Evolutionary conservation across 1,140 invertebrate genomes (phyloP), one percentile per base, ranked within the genome.

Genomic region (Hyphantria cunea): DNA sequence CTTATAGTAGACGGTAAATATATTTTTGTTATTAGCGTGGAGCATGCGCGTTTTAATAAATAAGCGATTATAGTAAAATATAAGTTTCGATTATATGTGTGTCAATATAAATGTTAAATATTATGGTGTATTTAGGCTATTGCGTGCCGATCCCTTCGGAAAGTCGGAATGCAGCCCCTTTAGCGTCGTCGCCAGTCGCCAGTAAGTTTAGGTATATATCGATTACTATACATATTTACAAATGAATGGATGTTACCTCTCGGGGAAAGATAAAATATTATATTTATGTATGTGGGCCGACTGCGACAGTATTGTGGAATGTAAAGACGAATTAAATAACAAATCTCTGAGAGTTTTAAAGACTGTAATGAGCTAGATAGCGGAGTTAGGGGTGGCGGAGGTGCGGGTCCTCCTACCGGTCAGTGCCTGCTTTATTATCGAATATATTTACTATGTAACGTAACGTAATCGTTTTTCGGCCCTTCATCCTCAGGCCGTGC

Each of bases 71-170:
- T 58, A 60, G 8, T 41, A 8, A 41, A 41, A 41, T 47, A 4
- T 47, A 55, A 44, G 52, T 68, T 71, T 70, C 65, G 69, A 64
- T 68, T 58, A 39, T 66, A 66, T 74, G 70, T 78, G 73, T 76
- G 68, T 76, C 68, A 69, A 47, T 44, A 44, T 44, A 44, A 44
- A 68, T 68, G 65, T 70, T 75, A 63, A 70, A 68, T 66, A 64
- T 66, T 66, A 65, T 68, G 67, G 62, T 70, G 37, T 52, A 66
- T 64, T 62, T 66, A 64, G 60, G 44, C 34, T 51, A 58, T 13
- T 13, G 58, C 13, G 45, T 34, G 14, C 12, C n/a, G n/a, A n/a
- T n/a, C n/a, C n/a, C n/a, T n/a, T n/a, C n/a, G n/a, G n/a, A n/a
- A n/a, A 34, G 32, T 15, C 13, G 54, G 11, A 11, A 37, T 37